Evolutionary conservation across 2,888 invertebrate genomes (phyloP), one percentile per base, ranked within the genome.

Genomic region (Ornithoptera alexandrae): DNA sequence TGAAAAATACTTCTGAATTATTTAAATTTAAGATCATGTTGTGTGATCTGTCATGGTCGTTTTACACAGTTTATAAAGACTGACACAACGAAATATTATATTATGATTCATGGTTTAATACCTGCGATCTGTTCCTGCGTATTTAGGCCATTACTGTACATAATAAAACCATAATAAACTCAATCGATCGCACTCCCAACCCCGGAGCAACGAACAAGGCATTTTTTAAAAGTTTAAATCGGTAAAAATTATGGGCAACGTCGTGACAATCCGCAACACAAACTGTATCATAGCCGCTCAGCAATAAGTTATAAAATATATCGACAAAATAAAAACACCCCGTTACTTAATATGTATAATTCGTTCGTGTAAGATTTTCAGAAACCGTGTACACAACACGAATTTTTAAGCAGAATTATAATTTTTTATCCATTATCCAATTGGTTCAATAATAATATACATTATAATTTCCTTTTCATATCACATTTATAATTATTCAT

Each of bases 301-400:
- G 77, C 75, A 67, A 82, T 87, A 90, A 83, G 90, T 86, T 78
- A 84, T 85, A 86, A 86, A 89, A 81, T 89, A 81, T 82, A 72
- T 75, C 81, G 81, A 75, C 53, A 80, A 79, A 78, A 77, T 79
- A 81, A 77, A 79, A 77, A 79, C 79, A 77, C 78, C 74, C 78
- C 77, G 83, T 81, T 82, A 79, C 82, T 88, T 84, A 88, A 90
- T 89, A 87, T 87, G 84, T 87, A 89, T 88, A 90, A 89, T 88
- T 88, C 82, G 85, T 79, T 79, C 82, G 86, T 82, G 84, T 86
- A 87, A 84, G 78, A 85, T 87, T 86, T 87, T 84, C 85, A 80
- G 86, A 87, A 88, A 85, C 84, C 85, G 86, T 86, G 87, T 85
- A 88, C 87, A 86, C 88, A 86, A 81, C 80, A 81, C 77, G 89